Base-by-base conservation (phyloP, 2,888 invertebrate species). In the Pantelozetes paolii region DNA sequence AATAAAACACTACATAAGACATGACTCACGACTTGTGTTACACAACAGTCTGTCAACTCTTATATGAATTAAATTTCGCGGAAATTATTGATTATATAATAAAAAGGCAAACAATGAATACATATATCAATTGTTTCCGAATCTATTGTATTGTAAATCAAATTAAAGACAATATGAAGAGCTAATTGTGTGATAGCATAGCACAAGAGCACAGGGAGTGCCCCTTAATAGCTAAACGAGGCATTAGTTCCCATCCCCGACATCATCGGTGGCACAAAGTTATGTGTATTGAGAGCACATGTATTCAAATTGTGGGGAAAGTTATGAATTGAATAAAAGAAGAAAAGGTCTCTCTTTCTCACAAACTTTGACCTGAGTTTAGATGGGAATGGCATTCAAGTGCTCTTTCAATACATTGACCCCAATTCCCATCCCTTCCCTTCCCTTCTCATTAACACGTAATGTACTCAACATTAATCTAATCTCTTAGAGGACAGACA, bases 211-310 rank as follows among this genome's bases (percentile, higher is more conserved):
- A n/a, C n/a, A 20, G 48, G 20, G n/a, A 20, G 20, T 20, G 48
- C n/a, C 48, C n/a, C n/a, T n/a, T 20, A 48, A 20, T 48, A 20
- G 20, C 48, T 11, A 48, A n/a, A 48, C 2, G 5, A 20, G 20
- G 20, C 36, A 36, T 8, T 36, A 8, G 36, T 36, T 36, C 36
- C 9, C 36, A 36, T 36, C 36, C 36, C 36, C 9, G 36, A 8
- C 36, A 5, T 36, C n/a, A 36, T 36, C 36, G 36, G 36, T n/a
- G n/a, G n/a, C n/a, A 36, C 36, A 36, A 36, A 36, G 36, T 57
- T 57, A 57, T 57, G 57, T 18, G 30, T 30, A 57, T 57, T 1
- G 28, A 13, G 57, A 57, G 57, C 57, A 57, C 57, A 57, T 28
- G 57, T 57, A 57, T 2, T 28, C 1, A 6, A 2, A 15, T 15